Percentiles rank a stretch among this genome's conserved stretches.
These are phyloP conservation scores for Cataglyphis livida DNA, from an alignment of 2,888 invertebrate species.

Conservation along the genomic window DNA sequence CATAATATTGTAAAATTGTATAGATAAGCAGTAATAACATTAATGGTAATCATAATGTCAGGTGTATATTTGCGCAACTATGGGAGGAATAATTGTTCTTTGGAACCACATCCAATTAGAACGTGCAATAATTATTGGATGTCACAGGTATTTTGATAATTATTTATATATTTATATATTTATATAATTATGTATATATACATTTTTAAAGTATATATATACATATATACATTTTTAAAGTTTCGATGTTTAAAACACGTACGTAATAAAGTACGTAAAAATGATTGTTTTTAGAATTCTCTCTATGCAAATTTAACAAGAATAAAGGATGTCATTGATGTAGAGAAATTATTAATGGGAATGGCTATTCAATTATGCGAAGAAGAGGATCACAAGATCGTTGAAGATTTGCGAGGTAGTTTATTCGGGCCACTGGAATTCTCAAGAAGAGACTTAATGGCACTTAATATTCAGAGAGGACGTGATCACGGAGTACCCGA, in stretches of 20 bases:
- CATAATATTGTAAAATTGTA: background rate
- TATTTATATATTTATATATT: background rate
- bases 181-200: background rate
- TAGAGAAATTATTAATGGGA: constrained; percentile 87
- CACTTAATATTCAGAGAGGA: constrained; percentile 87
- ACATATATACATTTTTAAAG: background rate
- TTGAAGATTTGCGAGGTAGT: constrained; percentile 87
- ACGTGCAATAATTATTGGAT: constrained; percentile 87
- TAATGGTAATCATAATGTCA: constrained; percentile 32
- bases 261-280: constrained; percentile 64
- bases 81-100: constrained; percentile 82
- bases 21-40: too few relatives aligned
- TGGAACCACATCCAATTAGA: constrained; percentile 81
- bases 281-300: constrained; percentile 76
- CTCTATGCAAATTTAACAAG: constrained; percentile 63
- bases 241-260: constrained; percentile 3
- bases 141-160: constrained; percentile 83
- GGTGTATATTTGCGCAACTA: constrained; percentile 86
- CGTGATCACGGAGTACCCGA: constrained; percentile 88
- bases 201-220: background rate
- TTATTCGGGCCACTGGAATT: constrained; percentile 88
- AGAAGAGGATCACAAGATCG: constrained; percentile 81
- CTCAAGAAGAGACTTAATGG: constrained; percentile 88
- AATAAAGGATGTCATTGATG: constrained; percentile 80
- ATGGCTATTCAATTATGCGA: constrained; percentile 80